phyloP scores from a whole-genome alignment of 2,888 invertebrate species.

The Meiosimyza platycephala region DNA sequence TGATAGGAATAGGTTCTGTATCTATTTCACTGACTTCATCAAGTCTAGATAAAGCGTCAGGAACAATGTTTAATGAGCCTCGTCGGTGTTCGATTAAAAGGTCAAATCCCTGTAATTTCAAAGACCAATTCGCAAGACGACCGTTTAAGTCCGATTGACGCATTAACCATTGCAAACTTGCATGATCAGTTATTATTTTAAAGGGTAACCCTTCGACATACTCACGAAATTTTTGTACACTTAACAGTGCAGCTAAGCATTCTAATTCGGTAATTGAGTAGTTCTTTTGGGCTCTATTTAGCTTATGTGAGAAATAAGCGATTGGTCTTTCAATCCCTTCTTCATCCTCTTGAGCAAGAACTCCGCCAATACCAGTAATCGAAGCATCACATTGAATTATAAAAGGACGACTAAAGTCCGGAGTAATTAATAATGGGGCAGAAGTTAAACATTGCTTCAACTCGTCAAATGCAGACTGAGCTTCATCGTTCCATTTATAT shows the following conservation, averaged over 20 bases:
- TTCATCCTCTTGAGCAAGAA: no score
- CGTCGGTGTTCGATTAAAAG: constrained; percentile 23
- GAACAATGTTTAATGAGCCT: constrained; percentile 31
- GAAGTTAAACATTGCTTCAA: constrained; percentile 34
- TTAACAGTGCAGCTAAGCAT: no score
- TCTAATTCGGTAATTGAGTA: no score
- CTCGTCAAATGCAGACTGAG: constrained; percentile 34
- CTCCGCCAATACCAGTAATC: no score
- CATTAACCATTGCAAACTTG: constrained; percentile 51
- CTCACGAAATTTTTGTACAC: constrained; percentile 38
- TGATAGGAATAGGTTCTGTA: no score
- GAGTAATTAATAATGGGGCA: constrained; percentile 39
- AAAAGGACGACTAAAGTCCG: constrained; percentile 41
- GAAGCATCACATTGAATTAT: no score
- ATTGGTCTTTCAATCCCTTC: no score
- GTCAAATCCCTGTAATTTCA: constrained; percentile 30
- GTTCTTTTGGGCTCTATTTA: no score
- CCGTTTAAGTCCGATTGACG: constrained; percentile 49
- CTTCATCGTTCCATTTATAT: constrained; percentile 37
- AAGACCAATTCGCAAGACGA: constrained; percentile 38
- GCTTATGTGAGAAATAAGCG: no score
- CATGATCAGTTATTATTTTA: constrained; percentile 49
- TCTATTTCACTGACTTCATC: no score
- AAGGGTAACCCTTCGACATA: constrained; percentile 42
- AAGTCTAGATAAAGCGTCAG: constrained; percentile 34